Evolutionary conservation across 2,113 vertebrate genomes (phyloP), one percentile per base, ranked within the genome.

Genomic region (Pelobates fuscus): DNA sequence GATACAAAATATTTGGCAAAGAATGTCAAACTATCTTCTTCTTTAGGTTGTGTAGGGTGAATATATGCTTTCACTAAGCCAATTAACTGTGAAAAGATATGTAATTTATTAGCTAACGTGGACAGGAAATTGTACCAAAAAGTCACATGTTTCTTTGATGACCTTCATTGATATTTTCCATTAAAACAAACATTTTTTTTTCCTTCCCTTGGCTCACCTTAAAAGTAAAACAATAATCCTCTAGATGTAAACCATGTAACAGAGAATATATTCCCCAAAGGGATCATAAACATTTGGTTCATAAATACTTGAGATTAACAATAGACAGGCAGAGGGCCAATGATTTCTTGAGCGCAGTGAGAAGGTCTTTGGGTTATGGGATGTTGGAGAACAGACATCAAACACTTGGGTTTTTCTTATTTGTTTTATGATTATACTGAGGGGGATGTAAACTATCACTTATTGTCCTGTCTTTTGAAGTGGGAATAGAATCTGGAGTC

Each of bases 91-190:
- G 17, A 18, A 55, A 23, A 23, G 8, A 55, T 8, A 62, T 52
- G n/a, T 61, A 17, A 63, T 29, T 63, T 54, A 52, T n/a, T 52
- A 14, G 62, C 63, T 32, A 63, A 62, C 11, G 27, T 17, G 37
- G 70, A 54, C 59, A 44, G 55, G 65, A 68, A 52, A 59, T 61
- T 25, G 60, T 67, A 60, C 67, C 67, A 54, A 64, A 76, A 76
- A 77, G 20, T 32, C 24, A 60, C 57, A 61, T n/a, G 37, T 58
- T 68, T 41, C 41, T 37, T 37, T 18, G 12, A 59, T 57, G 64
- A 59, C 58, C 72, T 41, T 26, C 57, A 60, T n/a, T 61, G 64
- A 59, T 68, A 77, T 59, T 77, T 77, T 77, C 73, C 57, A 68
- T 60, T 77, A 54, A 52, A 37, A 52, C n/a, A 74, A 57, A 66